phyloP scores from a whole-genome alignment of 2,888 invertebrate genomes.

The Drosophila melanosoma region DNA sequence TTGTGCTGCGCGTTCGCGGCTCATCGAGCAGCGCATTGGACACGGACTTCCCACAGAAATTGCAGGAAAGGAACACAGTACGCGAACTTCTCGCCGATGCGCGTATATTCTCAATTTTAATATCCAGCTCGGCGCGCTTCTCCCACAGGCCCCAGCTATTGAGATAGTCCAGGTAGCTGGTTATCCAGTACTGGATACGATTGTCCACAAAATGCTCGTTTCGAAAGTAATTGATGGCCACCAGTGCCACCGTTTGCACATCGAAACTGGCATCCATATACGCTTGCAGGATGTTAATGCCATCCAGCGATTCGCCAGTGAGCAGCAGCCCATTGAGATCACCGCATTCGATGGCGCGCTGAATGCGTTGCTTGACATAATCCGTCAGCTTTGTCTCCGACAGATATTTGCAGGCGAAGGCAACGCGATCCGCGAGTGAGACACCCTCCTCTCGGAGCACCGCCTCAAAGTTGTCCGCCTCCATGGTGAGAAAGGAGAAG shows the following conservation, averaged over 20 bases:
- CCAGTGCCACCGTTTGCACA: constrained; percentile 94
- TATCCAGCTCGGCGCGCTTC: constrained; percentile 95
- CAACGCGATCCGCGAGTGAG: constrained; percentile 94
- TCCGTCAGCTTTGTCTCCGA: constrained; percentile 92
- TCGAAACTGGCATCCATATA: constrained; percentile 95
- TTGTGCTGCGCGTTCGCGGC: constrained; percentile 85
- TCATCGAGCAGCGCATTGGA: constrained; percentile 91
- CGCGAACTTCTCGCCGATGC: constrained; percentile 87
- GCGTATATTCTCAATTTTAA: constrained; percentile 88
- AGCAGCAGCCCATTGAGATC: constrained; percentile 94
- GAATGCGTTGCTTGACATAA: constrained; percentile 90
- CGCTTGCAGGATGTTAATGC: constrained; percentile 88
- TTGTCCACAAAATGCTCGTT: constrained; percentile 88
- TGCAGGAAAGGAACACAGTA: constrained; percentile 94
- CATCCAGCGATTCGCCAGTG: constrained; percentile 91
- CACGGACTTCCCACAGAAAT: constrained; percentile 97
- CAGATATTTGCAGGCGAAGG: constrained; percentile 95
- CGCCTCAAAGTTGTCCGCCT: constrained; percentile 90
- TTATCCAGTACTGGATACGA: constrained; percentile 89
- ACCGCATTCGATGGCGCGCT: constrained; percentile 90
- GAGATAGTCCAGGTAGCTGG: constrained; percentile 92
- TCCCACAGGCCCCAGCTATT: constrained; percentile 97
- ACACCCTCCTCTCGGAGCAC: constrained; percentile 94
- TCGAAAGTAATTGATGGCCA: constrained; percentile 91
- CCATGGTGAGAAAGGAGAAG: constrained; percentile 95